Percentiles rank a stretch among this genome's conserved stretches.
These are phyloP conservation scores for Heterocephalus glaber DNA, from an alignment of 2,113 vertebrate species.

Conservation along the genomic window DNA sequence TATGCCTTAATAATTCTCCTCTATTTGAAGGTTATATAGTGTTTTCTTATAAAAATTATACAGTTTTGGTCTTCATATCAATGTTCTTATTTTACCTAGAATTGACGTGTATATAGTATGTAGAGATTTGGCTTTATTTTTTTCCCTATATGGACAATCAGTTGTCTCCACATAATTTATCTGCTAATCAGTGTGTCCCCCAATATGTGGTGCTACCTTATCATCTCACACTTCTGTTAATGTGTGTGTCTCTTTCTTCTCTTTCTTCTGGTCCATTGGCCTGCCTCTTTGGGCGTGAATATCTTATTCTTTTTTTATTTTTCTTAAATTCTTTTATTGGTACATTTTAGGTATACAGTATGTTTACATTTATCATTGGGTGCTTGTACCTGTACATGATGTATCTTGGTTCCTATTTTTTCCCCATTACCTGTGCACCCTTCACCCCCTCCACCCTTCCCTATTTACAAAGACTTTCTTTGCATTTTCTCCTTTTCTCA, in stretches of 20 bases:
- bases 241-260: not conserved
- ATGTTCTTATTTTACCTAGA: not conserved
- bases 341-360: no score
- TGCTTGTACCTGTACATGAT: no score
- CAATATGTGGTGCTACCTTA: not conserved
- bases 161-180: not conserved
- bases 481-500: no score
- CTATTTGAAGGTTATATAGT: not conserved
- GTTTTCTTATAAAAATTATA: not conserved
- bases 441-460: no score
- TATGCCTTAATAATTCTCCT: not conserved
- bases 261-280: not conserved
- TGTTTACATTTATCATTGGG: no score
- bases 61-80: not conserved
- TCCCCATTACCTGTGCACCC: no score
- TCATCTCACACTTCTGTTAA: not conserved
- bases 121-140: not conserved
- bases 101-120: slow-evolving; percentile 4
- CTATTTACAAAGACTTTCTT: no score
- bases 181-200: not conserved
- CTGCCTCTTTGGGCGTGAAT: not conserved
- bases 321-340: no score
- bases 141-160: not conserved
- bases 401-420: no score
- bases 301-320: not conserved